Base-by-base conservation (phyloP, 1,140 invertebrate species). In the Drosophila novamexicana region DNA sequence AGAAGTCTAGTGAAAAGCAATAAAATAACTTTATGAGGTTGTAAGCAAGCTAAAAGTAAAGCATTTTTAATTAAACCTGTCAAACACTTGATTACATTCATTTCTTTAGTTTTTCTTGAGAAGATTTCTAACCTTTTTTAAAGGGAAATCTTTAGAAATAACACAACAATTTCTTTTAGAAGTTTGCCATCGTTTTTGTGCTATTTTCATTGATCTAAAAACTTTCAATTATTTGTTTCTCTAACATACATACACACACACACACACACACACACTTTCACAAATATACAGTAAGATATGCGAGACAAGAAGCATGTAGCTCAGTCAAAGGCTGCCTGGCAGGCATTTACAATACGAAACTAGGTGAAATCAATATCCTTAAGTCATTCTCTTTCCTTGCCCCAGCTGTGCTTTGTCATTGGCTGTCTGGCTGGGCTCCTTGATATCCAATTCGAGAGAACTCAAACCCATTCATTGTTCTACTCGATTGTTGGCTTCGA, bases 331-430 rank as follows among this genome's bases (percentile, higher is more conserved):
- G 18, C 39, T 52, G 58, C 67, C 36, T 47, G 42, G 34, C 37
- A 56, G 49, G 57, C 67, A 52, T 50, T 45, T 66, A 50, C 49
- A 78, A 72, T 71, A 39, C 56, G 64, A 79, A 88, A 86, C 65
- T 88, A 88, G 79, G 76, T 82, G 79, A 88, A 88, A 88, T 88
- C 83, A 83, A 86, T 86, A 86, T 76, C 54, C 79, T 82, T 67
- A 67, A 82, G 62, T 79, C 76, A 88, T 88, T 86, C 70, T 82
- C 68, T 65, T 45, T 40, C 40, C 32, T 22, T 56, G 10, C 22
- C 36, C 16, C 47, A 58, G 29, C 59, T 59, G 69, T 62, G 66
- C 69, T 54, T 70, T 58, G 40, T 63, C 81, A 80, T 84, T 76
- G 22, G 77, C 69, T 53, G 44, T 77, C 62, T 40, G 47, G n/a